Base-by-base conservation (phyloP, 2,113 vertebrate genomes). In the Murina feae region DNA sequence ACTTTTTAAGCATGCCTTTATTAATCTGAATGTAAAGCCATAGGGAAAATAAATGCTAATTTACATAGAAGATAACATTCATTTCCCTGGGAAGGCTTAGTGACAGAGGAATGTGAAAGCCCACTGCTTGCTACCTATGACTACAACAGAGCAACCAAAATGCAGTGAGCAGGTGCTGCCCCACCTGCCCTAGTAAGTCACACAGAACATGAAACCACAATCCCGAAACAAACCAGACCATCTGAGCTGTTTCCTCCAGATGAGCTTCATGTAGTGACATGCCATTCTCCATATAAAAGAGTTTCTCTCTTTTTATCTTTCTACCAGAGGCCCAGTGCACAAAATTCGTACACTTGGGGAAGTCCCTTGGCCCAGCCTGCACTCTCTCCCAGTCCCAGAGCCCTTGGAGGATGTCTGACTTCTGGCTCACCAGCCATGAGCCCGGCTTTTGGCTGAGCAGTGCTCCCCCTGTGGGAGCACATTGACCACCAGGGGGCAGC, bases 141-240 rank as follows among this genome's bases (percentile, higher is more conserved):
- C 71, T 93, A 91, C 69, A 80, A 86, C n/a, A 1, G 63, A 86
- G 94, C 96, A 97, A 88, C 82, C 44, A 49, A 53, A 93, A 83
- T 78, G 93, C 96, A 97, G 87, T 72, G 86, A 96, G 84, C 92
- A 98, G 93, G 96, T 95, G 92, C 90, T 96, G 90, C 79, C 94
- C 97, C 95, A 96, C 94, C 96, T 98, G 97, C 51, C 93, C 89
- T 71, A 94, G 87, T 83, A 90, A 97, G 84, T 96, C 84, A 96
- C 58, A 65, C 90, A 88, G 65, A 65, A 37, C 63, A 63, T 32
- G 5, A 85, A 97, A 95, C 72, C 9, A 37, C 81, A 85, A 30
- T 68, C 80, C 86, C 93, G 85, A 81, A 97, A 79, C 82, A 83
- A 68, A 87, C 32, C 53, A 60, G 12, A 39, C 96, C 97, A 96